A percentile compares a stretch with the other conserved stretches of the same genome.
Evolutionary conservation across 2,797 vertebrate species (phyloP).

Genomic region (Glossophaga mutica): DNA sequence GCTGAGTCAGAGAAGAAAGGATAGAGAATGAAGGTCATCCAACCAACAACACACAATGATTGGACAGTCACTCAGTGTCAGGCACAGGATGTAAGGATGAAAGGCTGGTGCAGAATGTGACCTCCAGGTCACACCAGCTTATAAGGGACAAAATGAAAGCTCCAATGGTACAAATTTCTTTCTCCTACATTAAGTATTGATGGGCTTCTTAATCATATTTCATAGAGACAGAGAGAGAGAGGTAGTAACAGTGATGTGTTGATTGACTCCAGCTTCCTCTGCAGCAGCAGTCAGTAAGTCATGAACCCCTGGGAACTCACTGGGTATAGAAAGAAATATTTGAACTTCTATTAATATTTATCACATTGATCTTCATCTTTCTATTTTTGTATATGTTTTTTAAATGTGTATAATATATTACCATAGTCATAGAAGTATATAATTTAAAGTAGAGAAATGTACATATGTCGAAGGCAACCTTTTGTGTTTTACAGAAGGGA

Average conservation of each 20-base stretch:
- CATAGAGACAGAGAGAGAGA: not conserved
- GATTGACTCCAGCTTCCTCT: not conserved
- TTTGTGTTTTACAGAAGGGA: not conserved
- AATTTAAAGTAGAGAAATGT: not conserved
- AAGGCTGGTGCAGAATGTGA: not conserved
- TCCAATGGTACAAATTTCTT: not conserved
- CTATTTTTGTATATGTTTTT: not conserved
- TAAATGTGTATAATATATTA: not conserved
- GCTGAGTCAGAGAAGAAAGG: not conserved
- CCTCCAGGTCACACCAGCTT: not conserved
- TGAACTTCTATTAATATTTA: conserved; percentile 17
- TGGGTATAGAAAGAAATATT: not conserved
- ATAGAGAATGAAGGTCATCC: not conserved
- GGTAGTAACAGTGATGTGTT: not conserved
- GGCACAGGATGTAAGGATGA: not conserved
- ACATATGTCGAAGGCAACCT: not conserved
- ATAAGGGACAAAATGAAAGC: not conserved
- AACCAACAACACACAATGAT: not conserved
- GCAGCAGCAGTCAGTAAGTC: not conserved
- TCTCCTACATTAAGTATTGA: not conserved
- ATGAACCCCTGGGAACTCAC: not conserved
- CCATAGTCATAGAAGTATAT: not conserved
- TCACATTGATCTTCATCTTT: not conserved
- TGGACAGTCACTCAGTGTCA: not conserved
- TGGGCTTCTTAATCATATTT: not conserved